Conservation (phyloP, 2,797 vertebrate genomes). For the Acanthis flammea region DNA sequence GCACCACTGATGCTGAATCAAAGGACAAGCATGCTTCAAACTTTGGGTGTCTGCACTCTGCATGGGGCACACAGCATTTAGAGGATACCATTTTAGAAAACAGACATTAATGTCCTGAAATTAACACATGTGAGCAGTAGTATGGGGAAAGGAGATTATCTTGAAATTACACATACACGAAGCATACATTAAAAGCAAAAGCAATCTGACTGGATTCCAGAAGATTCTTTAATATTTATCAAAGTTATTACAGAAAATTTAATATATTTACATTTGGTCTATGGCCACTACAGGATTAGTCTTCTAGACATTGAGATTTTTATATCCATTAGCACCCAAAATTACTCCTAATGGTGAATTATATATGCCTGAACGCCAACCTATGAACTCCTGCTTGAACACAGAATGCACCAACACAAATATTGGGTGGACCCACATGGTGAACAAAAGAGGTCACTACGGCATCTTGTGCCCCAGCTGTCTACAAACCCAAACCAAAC, state of each 20-base stretch:
- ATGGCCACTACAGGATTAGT: not conserved
- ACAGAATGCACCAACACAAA: not conserved
- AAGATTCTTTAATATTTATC: constrained; percentile 2
- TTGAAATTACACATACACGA: not conserved
- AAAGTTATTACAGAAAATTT: constrained; percentile 7
- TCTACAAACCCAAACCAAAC: not conserved
- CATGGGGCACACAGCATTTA: constrained; percentile 25
- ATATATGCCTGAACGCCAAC: not conserved
- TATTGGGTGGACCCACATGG: not conserved
- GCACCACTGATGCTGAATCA: constrained; percentile 38
- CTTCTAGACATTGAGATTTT: constrained; percentile 39
- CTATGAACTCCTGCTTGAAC: not conserved
- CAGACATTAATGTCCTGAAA: constrained; percentile 2
- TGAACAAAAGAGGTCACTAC: not conserved
- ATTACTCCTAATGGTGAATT: not conserved
- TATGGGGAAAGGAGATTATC: not conserved
- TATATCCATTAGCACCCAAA: not conserved
- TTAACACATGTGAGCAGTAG: not conserved
- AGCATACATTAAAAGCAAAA: not conserved
- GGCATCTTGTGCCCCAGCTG: not conserved
- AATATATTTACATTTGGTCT: constrained; percentile 6
- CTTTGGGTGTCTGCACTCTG: constrained; percentile 52
- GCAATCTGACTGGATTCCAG: not conserved
- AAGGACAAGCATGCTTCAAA: constrained; percentile 20
- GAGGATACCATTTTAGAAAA: constrained; percentile 45